A percentile compares a stretch with the other conserved stretches of the same genome.
Evolutionary conservation across 2,888 invertebrate species (phyloP).

Genomic region (Rhimphoctona megacephalus): DNA sequence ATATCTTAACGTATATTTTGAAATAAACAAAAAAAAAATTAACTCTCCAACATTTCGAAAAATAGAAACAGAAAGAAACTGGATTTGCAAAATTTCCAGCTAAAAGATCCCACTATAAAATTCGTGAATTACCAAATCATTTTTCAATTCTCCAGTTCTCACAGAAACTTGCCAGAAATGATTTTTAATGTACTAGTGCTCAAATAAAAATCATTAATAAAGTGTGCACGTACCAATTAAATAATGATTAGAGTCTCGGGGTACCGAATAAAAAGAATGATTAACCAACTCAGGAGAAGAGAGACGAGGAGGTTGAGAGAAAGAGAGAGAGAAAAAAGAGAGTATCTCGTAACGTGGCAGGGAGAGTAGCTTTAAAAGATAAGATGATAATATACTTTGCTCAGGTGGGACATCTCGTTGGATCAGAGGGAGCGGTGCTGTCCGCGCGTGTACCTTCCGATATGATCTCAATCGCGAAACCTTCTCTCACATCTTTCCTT

Average conservation of each 20-base stretch:
- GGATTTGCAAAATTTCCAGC: neutral
- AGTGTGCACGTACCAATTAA: constrained; percentile 39
- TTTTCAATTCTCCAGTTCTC: neutral
- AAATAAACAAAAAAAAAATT: too few species aligned
- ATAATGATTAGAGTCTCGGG: constrained; percentile 45
- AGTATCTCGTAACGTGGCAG: constrained; percentile 70
- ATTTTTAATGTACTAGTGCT: neutral
- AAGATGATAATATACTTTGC: constrained; percentile 68
- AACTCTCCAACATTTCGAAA: too few species aligned
- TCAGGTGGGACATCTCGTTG: constrained; percentile 69
- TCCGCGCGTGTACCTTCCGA: constrained; percentile 77
- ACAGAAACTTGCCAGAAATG: neutral
- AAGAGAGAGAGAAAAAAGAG: constrained; percentile 11
- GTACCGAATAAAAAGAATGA: constrained; percentile 56
- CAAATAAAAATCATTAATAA: constrained; percentile 1
- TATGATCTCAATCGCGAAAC: constrained; percentile 78
- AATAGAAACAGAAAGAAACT: too few species aligned
- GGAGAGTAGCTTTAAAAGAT: constrained; percentile 54
- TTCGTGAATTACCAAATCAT: neutral
- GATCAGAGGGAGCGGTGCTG: constrained; percentile 70
- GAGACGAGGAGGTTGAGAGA: neutral
- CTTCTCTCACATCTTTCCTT: constrained; percentile 52
- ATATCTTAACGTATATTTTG: too few species aligned
- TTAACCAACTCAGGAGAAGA: constrained; percentile 54
- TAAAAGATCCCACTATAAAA: neutral